Evolutionary conservation across 2,797 vertebrate species (phyloP), one percentile per base, ranked within the genome.

Genomic region (Rhadinocentrus ornatus): DNA sequence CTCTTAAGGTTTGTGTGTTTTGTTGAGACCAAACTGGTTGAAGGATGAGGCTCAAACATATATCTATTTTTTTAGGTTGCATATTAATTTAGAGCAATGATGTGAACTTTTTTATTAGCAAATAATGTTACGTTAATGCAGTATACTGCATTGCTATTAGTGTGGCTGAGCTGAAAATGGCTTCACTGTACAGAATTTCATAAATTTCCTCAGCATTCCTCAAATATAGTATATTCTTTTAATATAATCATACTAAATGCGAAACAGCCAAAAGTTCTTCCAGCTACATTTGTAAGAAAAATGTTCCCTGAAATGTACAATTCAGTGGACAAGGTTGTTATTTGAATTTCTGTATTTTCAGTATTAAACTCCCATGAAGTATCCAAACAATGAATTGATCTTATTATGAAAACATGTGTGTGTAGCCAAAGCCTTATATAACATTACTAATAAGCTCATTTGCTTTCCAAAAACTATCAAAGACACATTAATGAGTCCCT

Each of bases 1-100:
- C 4, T 95, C 13, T 86, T 96, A 69, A 94, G 97, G 95, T 95
- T 62, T 61, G 86, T 79, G 66, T 66, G 6, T 62, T 66, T n/a
- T 32, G 63, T 18, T 61, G 65, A 56, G 61, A 16, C 26, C 16
- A 0, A 0, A 50, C 32, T 32, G 24, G 27, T 2, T 1, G 4
- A 54, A 65, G 26, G 9, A 26, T 4, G 0, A 69, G 3, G 9
- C 50, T 68, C 24, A 67, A 6, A 59, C 7, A 34, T 64, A 4
- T 3, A 32, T 62, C 11, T 50, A 4, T 39, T 8, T 22, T 54
- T 6, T 37, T 39, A 3, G 22, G 39, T 39, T 31, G 44, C 63
- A 24, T 58, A 64, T 68, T 66, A 60, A 73, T 69, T 67, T 50
- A n/a, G 6, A 53, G 24, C 20, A 52, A 26, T 41, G 39, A 3